Percentiles rank a stretch among this genome's conserved stretches.
These are phyloP conservation scores for Cheilosia pagana DNA, from an alignment of 2,888 invertebrate species.

Conservation along the genomic window DNA sequence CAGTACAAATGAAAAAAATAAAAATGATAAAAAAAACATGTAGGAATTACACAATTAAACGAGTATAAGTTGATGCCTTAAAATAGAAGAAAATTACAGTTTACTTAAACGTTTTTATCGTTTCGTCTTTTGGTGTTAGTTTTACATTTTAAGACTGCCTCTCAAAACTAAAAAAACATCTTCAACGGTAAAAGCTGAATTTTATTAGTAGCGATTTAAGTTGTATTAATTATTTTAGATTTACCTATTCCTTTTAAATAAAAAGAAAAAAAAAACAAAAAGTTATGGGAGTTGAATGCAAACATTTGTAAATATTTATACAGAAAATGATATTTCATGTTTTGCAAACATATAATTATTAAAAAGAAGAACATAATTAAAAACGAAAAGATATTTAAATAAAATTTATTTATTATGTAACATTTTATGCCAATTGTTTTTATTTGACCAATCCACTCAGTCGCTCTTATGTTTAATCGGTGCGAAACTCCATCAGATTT, in stretches of 20 bases:
- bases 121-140: constrained; percentile 17
- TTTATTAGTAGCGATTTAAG: constrained; percentile 24
- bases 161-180: not conserved
- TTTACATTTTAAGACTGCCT: constrained; percentile 34
- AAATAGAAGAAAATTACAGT: constrained; percentile 37
- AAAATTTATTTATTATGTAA: constrained; percentile 72
- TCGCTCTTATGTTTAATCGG: too few relatives aligned
- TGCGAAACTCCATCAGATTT: too few relatives aligned
- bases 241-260: not conserved
- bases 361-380: constrained; percentile 11
- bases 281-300: constrained; percentile 33
- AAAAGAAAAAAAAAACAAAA: constrained; percentile 8
- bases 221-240: constrained; percentile 28
- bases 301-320: constrained; percentile 72
- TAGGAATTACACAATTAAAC: not conserved
- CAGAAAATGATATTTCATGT: constrained; percentile 58
- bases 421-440: constrained; percentile 18
- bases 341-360: constrained; percentile 37
- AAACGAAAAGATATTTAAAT: constrained; percentile 54
- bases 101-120: constrained; percentile 33
- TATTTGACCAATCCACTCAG: too few relatives aligned
- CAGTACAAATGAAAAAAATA: constrained; percentile 58
- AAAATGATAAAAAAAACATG: constrained; percentile 4
- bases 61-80: constrained; percentile 70
- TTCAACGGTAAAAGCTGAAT: constrained; percentile 17